These are phyloP conservation scores for Neelides folsomi DNA, from an alignment of 2,888 invertebrate species.

Conservation along the genomic window DNA sequence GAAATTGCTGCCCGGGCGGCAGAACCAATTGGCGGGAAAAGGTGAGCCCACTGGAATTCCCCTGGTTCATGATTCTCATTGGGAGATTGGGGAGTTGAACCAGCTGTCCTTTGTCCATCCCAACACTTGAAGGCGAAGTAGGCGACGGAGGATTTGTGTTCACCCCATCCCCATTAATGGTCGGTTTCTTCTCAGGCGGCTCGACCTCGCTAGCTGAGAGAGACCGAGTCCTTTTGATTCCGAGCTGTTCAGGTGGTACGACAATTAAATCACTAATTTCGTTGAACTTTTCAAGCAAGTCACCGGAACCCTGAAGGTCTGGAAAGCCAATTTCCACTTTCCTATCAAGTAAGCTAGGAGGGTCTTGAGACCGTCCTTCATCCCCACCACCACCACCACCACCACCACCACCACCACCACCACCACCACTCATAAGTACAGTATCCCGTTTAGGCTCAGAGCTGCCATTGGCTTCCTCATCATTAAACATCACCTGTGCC, in stretches of 20 bases:
- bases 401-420: slow-evolving; percentile 11
- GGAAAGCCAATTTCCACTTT: not conserved
- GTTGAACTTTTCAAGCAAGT: slow-evolving; percentile 32
- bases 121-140: too few species aligned
- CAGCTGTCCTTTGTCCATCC: slow-evolving; percentile 12
- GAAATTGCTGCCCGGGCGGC: slow-evolving; percentile 31
- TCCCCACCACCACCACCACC: slow-evolving; percentile 9
- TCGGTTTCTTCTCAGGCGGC: slow-evolving; percentile 1
- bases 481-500: not conserved
- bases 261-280: slow-evolving; percentile 33
- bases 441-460: not conserved
- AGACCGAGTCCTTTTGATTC: slow-evolving; percentile 22
- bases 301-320: slow-evolving; percentile 16
- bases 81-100: slow-evolving; percentile 16
- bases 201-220: slow-evolving; percentile 2
- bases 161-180: not conserved
- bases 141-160: slow-evolving; percentile 4
- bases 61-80: slow-evolving; percentile 17
- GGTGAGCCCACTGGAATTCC: slow-evolving; percentile 25
- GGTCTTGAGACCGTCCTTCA: slow-evolving; percentile 4
- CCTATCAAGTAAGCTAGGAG: slow-evolving; percentile 3
- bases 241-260: slow-evolving; percentile 33
- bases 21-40: slow-evolving; percentile 30
- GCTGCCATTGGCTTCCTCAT: not conserved
- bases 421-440: slow-evolving; percentile 11